These are phyloP conservation scores for Ceratothoa steindachneri DNA, from an alignment of 2,888 invertebrate genomes.

Conservation along the genomic window DNA sequence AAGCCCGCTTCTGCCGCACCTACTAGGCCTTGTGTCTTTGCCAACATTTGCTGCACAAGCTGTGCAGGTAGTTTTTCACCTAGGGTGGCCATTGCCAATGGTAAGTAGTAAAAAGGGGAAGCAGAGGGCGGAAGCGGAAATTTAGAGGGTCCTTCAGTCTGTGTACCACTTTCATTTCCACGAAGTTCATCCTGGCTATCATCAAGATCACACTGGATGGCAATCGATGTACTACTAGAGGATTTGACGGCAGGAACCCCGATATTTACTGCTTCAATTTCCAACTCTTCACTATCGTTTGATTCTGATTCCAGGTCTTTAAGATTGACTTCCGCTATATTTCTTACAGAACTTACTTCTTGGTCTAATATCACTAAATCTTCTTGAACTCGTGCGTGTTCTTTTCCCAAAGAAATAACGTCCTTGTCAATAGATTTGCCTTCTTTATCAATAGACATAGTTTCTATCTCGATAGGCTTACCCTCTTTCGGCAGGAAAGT, in stretches of 20 bases:
- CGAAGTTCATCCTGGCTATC: conserved; percentile 18
- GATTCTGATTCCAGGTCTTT: conserved; percentile 6
- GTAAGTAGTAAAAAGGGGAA: conserved; percentile 46
- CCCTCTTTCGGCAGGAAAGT: too few species aligned
- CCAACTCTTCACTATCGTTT: conserved; percentile 4
- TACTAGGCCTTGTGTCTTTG: conserved; percentile 45
- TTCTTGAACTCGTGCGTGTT: too few species aligned
- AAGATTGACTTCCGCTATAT: neutral
- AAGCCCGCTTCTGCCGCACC: conserved; percentile 46
- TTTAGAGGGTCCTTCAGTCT: conserved; percentile 45
- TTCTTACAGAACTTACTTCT: too few species aligned
- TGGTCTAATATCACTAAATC: too few species aligned
- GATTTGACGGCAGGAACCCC: neutral
- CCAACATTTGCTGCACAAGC: conserved; percentile 46
- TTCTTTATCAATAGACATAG: too few species aligned
- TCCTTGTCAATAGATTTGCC: too few species aligned
- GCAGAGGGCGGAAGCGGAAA: conserved; percentile 45
- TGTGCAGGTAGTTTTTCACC: conserved; percentile 47
- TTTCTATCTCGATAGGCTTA: too few species aligned
- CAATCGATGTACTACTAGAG: conserved; percentile 37
- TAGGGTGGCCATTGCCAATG: conserved; percentile 46
- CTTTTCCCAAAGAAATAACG: too few species aligned
- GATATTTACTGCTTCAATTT: neutral
- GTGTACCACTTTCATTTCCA: conserved; percentile 43
- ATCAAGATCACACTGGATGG: conserved; percentile 47